Evolutionary conservation across 1,140 invertebrate species (phyloP), one percentile per base, ranked within the genome.

Genomic region (Scaptomyza graminum): DNA sequence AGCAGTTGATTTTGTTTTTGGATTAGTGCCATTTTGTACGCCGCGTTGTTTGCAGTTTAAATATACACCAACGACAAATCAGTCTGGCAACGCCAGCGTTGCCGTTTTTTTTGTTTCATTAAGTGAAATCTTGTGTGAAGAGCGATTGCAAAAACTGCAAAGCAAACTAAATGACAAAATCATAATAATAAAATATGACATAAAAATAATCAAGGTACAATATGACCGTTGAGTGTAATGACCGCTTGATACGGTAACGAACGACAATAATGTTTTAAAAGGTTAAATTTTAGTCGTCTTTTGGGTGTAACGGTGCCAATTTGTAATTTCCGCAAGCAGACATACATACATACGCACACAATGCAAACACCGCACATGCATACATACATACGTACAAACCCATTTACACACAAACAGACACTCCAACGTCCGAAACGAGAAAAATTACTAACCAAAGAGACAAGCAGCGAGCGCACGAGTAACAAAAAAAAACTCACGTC

Each of bases 61-160:
- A 52, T 72, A 54, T 41, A 66, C 68, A 41, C 51, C 15, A 34
- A 25, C 16, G 5, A 67, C 49, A 6, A n/a, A 8, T 1, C 18
- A 18, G 62, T 85, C 82, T 79, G 82, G 82, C 71, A 85, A 85
- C 82, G 37, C 82, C 50, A 37, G 57, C 63, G 51, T 60, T 74
- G 61, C 39, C 54, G 39, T 80, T 64, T 47, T 12, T 25, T n/a
- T 16, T 41, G 43, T 46, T 25, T 47, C 18, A 12, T 12, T 22
- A 44, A 82, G 70, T 76, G 75, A 81, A 85, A 85, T 79, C 74
- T 61, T 68, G 62, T 87, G 75, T 65, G 60, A 85, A 74, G 80
- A 64, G 62, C 69, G 84, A 78, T 67, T 66, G 66, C 61, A 18
- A 64, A 71, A 79, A 79, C 51, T 55, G 47, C 22, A 66, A 72